phyloP scores from a whole-genome alignment of 2,113 vertebrate genomes.

The Zeus faber region DNA sequence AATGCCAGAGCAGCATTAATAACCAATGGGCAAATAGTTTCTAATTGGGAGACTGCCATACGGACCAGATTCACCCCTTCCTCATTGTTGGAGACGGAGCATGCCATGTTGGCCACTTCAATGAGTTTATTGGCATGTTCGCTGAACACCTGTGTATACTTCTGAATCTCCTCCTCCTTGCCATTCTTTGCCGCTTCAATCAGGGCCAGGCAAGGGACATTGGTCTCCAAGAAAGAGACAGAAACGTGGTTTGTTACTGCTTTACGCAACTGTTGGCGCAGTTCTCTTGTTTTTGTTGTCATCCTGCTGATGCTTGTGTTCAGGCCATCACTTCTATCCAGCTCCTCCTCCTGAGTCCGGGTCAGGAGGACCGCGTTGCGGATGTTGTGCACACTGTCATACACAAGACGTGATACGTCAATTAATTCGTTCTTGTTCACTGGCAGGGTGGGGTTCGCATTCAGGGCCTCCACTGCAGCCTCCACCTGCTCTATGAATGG shows the following conservation, averaged over 20 bases:
- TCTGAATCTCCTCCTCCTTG: slow-evolving; percentile 97
- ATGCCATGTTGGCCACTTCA: slow-evolving; percentile 97
- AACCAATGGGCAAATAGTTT: slow-evolving; percentile 95
- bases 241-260: slow-evolving; percentile 98
- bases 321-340: too few relatives aligned
- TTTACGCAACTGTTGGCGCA: slow-evolving; percentile 96
- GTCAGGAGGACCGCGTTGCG: slow-evolving; percentile 98
- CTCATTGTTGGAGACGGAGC: slow-evolving; percentile 98
- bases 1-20: slow-evolving; percentile 97
- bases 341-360: too few relatives aligned
- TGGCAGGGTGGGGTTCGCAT: slow-evolving; percentile 85
- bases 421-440: slow-evolving; percentile 99
- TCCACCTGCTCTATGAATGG: slow-evolving; percentile 97
- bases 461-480: slow-evolving; percentile 92
- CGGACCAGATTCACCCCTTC: slow-evolving; percentile 97
- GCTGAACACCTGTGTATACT: slow-evolving; percentile 96
- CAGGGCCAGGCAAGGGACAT: slow-evolving; percentile 92
- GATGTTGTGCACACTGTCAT: slow-evolving; percentile 96
- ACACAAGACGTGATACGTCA: slow-evolving; percentile 94
- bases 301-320: too few relatives aligned
- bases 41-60: slow-evolving; percentile 96
- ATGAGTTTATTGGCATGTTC: slow-evolving; percentile 97
- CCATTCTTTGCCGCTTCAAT: slow-evolving; percentile 98
- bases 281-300: too few relatives aligned
- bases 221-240: slow-evolving; percentile 98